phyloP scores from a whole-genome alignment of 2,888 invertebrate genomes.

The Orchestes rusci region DNA sequence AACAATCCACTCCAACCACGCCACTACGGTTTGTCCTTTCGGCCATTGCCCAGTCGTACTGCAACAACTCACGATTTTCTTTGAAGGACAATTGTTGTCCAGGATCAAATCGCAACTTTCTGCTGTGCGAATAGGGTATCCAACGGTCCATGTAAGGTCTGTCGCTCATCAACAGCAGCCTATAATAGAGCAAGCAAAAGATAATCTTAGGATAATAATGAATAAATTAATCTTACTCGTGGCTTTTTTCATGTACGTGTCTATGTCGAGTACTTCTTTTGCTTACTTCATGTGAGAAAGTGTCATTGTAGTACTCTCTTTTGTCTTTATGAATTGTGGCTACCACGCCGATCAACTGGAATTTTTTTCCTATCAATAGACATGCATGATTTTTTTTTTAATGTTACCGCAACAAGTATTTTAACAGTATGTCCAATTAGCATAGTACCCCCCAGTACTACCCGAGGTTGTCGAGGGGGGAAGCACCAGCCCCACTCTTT shows the following conservation, averaged over 20 bases:
- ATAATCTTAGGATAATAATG: no score
- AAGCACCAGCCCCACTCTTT: constrained; percentile 18
- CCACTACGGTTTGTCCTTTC: constrained; percentile 32
- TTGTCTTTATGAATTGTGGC: constrained; percentile 45
- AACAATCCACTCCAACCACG: constrained; percentile 60
- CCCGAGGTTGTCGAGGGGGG: constrained; percentile 47
- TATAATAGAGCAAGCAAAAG: no score
- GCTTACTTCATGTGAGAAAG: constrained; percentile 32
- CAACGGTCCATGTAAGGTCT: no score
- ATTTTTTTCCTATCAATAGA: no score
- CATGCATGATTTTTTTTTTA: not conserved
- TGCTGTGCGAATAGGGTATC: constrained; percentile 35
- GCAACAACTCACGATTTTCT: constrained; percentile 58
- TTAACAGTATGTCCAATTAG: constrained; percentile 66
- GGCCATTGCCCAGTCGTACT: constrained; percentile 35
- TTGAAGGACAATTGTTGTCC: constrained; percentile 51
- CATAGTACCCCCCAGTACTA: constrained; percentile 67
- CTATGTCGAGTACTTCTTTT: constrained; percentile 31
- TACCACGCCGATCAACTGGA: constrained; percentile 55
- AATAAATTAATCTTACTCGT: no score
- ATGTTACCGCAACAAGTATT: constrained; percentile 69
- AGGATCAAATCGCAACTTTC: constrained; percentile 32
- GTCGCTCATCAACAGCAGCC: no score
- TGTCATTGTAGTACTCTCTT: constrained; percentile 38
- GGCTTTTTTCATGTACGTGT: constrained; percentile 9